phyloP scores from a whole-genome alignment of 2,797 vertebrate species.

The Sebastes dallii region DNA sequence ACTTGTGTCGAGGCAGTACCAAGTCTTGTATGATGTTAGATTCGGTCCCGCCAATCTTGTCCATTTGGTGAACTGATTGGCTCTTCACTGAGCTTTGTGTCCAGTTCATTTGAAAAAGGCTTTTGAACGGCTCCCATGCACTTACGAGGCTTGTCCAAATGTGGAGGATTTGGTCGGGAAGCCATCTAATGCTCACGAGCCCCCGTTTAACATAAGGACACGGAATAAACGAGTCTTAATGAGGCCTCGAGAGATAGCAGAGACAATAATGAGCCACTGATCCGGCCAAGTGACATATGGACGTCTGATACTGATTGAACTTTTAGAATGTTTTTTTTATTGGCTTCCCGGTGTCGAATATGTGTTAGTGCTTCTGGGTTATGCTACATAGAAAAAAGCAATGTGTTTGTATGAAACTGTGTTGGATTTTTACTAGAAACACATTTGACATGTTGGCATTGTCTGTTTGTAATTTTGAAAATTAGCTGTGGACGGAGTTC shows the following conservation, averaged over 20 bases:
- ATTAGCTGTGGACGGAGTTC: background rate
- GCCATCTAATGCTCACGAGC: slow-evolving; percentile 27
- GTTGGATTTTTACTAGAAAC: background rate
- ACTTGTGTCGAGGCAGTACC: background rate
- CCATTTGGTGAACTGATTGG: slow-evolving; percentile 20
- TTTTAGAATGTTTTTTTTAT: background rate
- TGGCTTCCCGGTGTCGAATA: slow-evolving; percentile 13
- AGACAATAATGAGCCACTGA: slow-evolving; percentile 42
- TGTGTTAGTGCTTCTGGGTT: background rate
- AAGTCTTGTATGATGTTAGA: background rate
- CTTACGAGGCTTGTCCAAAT: slow-evolving; percentile 21
- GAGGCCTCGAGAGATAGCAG: slow-evolving; percentile 42
- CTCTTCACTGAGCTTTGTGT: slow-evolving; percentile 22
- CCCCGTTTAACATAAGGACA: slow-evolving; percentile 35
- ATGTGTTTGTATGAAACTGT: background rate
- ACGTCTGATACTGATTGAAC: slow-evolving; percentile 16
- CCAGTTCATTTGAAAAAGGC: slow-evolving; percentile 24
- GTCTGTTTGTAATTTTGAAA: background rate
- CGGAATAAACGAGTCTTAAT: slow-evolving; percentile 55
- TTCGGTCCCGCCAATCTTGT: background rate
- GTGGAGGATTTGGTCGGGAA: slow-evolving; percentile 24
- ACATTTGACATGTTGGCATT: background rate
- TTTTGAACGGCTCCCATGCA: slow-evolving; percentile 8
- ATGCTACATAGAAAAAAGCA: background rate
- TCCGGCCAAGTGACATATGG: slow-evolving; percentile 42